Evolutionary conservation across 2,113 vertebrate species (phyloP).

Genomic region (Triplophysa tibetana): DNA sequence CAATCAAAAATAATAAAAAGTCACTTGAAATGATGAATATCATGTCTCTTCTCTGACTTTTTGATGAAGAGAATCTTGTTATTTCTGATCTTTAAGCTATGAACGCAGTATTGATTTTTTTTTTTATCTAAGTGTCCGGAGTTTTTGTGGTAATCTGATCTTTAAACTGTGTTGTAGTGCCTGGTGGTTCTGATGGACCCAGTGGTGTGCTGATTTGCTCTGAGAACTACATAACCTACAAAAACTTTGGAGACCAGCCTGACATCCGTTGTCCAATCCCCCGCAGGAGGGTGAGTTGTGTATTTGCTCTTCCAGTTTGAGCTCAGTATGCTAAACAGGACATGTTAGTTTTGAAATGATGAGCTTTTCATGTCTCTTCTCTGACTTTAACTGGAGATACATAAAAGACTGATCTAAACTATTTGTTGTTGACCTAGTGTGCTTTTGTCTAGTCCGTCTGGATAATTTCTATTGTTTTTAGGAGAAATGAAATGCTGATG

Average conservation of each 20-base stretch:
- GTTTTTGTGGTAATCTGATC: neutral
- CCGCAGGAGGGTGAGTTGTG: slow-evolving; percentile 85
- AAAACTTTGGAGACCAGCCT: slow-evolving; percentile 97
- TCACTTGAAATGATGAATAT: slow-evolving; percentile 48
- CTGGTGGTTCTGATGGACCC: slow-evolving; percentile 96
- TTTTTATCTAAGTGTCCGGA: neutral
- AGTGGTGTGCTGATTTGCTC: slow-evolving; percentile 98
- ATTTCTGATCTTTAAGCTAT: slow-evolving; percentile 35
- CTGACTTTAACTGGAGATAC: slow-evolving; percentile 71
- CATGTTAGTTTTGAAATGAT: slow-evolving; percentile 45
- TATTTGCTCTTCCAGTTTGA: neutral
- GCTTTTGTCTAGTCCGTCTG: neutral
- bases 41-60: slow-evolving; percentile 53
- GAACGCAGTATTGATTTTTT: neutral
- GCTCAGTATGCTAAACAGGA: neutral
- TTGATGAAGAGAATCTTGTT: slow-evolving; percentile 33
- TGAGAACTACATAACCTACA: slow-evolving; percentile 99
- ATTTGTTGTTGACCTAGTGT: neutral
- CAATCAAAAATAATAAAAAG: too few relatives aligned
- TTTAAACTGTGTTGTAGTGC: slow-evolving; percentile 75
- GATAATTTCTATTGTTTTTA: neutral
- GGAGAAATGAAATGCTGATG: neutral
- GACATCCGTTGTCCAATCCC: slow-evolving; percentile 98
- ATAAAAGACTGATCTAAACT: slow-evolving; percentile 64
- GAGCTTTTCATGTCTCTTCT: slow-evolving; percentile 77